Evolutionary conservation across 2,888 invertebrate species (phyloP).

Genomic region (Chorisops tibialis): DNA sequence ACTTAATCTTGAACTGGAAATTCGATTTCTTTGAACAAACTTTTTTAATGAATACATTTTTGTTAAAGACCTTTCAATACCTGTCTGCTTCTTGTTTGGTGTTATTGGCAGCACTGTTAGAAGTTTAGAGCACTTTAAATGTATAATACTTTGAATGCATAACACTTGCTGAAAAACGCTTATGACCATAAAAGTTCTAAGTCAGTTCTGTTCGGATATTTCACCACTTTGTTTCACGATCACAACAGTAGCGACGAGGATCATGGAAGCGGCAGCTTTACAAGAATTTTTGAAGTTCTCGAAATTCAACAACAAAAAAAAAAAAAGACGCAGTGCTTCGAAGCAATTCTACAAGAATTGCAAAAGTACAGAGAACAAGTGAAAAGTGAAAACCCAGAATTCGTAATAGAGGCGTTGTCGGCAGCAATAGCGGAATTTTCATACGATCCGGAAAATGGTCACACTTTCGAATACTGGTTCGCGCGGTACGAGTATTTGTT

Average conservation of each 20-base stretch:
- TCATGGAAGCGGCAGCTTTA: background rate
- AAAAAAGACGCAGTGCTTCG: background rate
- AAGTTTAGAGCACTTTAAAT: too few relatives aligned
- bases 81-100: too few relatives aligned
- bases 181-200: too few relatives aligned
- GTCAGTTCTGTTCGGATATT: too few relatives aligned
- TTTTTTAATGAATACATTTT: too few relatives aligned
- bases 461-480: background rate
- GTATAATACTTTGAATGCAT: too few relatives aligned
- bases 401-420: background rate
- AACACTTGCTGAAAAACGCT: too few relatives aligned
- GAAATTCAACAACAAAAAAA: background rate
- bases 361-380: background rate
- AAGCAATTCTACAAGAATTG: background rate
- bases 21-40: too few relatives aligned
- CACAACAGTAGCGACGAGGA: slow-evolving; percentile 3
- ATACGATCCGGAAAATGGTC: background rate
- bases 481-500: background rate
- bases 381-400: slow-evolving; percentile 34
- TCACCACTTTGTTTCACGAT: background rate
- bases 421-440: background rate
- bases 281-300: background rate
- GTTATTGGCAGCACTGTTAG: too few relatives aligned
- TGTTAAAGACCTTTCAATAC: too few relatives aligned
- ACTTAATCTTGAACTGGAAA: too few relatives aligned